A percentile compares a stretch with the other conserved stretches of the same genome.
Evolutionary conservation across 2,888 invertebrate genomes (phyloP).

Genomic region (Nasonovia ribisnigri): DNA sequence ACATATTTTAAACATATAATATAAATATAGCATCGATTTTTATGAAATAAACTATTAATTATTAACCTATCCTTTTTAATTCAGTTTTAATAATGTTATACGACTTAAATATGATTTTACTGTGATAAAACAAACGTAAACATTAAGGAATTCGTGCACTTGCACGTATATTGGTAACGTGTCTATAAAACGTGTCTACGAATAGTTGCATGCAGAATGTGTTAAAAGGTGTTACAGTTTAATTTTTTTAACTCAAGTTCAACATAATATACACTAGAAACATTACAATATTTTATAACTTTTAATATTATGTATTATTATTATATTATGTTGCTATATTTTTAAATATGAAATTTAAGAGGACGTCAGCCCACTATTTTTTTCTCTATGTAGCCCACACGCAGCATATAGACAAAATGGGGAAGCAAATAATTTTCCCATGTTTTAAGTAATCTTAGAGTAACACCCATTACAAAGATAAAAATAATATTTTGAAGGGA

Average conservation of each 20-base stretch:
- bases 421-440: no score
- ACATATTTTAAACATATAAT: background rate
- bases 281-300: background rate
- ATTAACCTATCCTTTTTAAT: background rate
- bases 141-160: slow-evolving; percentile 35
- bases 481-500: no score
- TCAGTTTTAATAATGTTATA: background rate
- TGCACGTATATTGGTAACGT: slow-evolving; percentile 47
- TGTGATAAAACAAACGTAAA: slow-evolving; percentile 20
- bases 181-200: slow-evolving; percentile 20
- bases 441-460: no score
- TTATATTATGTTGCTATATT: background rate
- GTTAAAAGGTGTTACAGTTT: background rate
- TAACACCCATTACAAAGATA: no score
- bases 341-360: background rate
- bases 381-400: no score
- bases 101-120: background rate
- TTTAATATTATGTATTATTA: background rate
- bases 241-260: background rate
- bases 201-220: background rate
- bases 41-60: background rate
- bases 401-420: no score
- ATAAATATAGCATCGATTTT: background rate
- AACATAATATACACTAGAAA: background rate
- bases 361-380: no score